Percentiles rank a stretch among this genome's conserved stretches.
phyloP scores from a whole-genome alignment of 2,113 vertebrate species.

The Tetrax tetrax region DNA sequence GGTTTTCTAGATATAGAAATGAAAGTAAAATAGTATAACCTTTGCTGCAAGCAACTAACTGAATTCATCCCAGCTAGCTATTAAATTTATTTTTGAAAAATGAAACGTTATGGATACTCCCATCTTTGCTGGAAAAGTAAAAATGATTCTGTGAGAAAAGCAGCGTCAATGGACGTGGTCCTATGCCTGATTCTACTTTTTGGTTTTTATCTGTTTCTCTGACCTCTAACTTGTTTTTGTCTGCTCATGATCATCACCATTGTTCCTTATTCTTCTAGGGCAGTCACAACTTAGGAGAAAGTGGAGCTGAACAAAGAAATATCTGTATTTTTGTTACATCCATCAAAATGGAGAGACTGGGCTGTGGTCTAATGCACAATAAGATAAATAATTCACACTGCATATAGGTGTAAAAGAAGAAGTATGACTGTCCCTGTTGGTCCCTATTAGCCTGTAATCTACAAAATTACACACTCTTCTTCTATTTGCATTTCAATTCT shows the following conservation, averaged over 20 bases:
- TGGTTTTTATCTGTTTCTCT: not conserved
- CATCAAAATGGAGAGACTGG: not conserved
- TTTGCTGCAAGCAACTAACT: not conserved
- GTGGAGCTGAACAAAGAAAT: not conserved
- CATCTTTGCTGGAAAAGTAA: not conserved
- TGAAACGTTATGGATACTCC: fast-evolving
- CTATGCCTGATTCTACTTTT: not conserved
- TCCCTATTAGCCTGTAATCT: not conserved
- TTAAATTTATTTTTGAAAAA: not conserved
- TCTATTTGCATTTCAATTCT: not conserved
- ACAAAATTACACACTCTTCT: not conserved
- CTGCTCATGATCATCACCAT: fast-evolving
- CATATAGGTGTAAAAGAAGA: not conserved
- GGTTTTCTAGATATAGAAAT: not conserved
- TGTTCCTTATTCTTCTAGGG: not conserved
- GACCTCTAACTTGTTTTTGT: not conserved
- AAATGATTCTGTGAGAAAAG: not conserved
- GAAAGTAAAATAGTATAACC: not conserved
- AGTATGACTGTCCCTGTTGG: not conserved
- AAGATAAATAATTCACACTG: not conserved
- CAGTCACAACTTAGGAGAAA: not conserved
- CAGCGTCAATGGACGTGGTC: not conserved
- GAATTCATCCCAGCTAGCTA: not conserved
- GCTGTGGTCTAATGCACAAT: not conserved
- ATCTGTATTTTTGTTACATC: not conserved